phyloP scores from a whole-genome alignment of 2,888 invertebrate genomes.

The Oithona nana region DNA sequence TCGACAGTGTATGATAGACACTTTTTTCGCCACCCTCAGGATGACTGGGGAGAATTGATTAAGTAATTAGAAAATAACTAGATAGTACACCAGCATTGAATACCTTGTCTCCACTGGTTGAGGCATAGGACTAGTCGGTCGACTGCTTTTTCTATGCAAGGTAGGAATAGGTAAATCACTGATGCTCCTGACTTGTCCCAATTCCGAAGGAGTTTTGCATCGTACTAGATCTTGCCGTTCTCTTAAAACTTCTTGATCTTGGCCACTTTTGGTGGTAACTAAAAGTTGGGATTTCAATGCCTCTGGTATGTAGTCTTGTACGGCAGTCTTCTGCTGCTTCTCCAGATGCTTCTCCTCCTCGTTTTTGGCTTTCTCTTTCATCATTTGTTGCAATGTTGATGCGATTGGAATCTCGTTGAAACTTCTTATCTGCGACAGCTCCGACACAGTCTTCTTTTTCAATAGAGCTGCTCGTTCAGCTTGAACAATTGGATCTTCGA shows the following conservation, averaged over 20 bases:
- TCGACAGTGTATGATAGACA: background rate
- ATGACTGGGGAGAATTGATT: background rate
- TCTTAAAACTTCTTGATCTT: background rate
- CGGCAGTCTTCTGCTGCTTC: background rate
- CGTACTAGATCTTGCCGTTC: conserved; percentile 2
- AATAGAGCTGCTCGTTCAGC: background rate
- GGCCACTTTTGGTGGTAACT: background rate
- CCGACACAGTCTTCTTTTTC: background rate
- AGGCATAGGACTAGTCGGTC: too few species aligned
- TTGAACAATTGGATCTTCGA: conserved; percentile 6
- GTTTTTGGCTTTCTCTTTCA: background rate
- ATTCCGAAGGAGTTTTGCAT: conserved; percentile 3
- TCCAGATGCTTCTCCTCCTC: background rate
- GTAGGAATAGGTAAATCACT: conserved; percentile 10
- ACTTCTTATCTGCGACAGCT: background rate
- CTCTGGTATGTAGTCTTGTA: background rate
- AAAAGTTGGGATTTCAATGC: conserved; percentile 12
- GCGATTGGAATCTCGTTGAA: conserved; percentile 5
- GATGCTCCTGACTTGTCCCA: conserved; percentile 2
- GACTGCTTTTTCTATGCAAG: too few species aligned
- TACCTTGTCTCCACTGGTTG: too few species aligned
- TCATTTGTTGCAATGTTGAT: background rate
- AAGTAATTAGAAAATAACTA: background rate
- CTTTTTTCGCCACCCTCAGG: background rate
- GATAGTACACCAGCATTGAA: too few species aligned